Conservation (phyloP, 2,797 vertebrate genomes). For the Acanthis flammea region DNA sequence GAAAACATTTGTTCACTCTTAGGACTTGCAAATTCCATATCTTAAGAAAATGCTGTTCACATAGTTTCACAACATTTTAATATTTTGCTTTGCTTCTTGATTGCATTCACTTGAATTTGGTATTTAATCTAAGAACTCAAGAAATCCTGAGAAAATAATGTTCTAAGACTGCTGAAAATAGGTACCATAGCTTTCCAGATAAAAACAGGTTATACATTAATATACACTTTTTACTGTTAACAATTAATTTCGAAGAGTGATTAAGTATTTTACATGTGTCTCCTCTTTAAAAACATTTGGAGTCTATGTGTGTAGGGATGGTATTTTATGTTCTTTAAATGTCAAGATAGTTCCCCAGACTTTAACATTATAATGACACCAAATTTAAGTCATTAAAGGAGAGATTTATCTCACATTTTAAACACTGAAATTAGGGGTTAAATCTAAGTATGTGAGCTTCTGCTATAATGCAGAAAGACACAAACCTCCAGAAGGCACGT, state of each 20-base stretch:
- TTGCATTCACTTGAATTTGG: background rate
- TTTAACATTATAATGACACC: background rate
- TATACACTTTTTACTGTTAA: background rate
- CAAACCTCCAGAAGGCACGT: background rate
- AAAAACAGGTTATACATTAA: background rate
- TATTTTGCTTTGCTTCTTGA: slow-evolving; percentile 19
- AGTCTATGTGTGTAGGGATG: background rate
- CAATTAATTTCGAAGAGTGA: background rate
- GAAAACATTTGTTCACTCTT: background rate
- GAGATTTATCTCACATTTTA: background rate
- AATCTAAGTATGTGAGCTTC: background rate
- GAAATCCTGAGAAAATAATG: background rate
- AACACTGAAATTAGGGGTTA: background rate
- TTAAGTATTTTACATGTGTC: background rate
- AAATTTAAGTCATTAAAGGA: background rate
- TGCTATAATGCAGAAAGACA: background rate
- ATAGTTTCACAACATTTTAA: background rate
- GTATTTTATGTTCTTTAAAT: background rate
- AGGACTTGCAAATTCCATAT: background rate
- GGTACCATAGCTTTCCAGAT: background rate
- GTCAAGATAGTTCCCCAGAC: background rate
- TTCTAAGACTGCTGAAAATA: background rate
- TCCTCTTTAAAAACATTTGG: background rate
- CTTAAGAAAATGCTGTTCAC: slow-evolving; percentile 37
- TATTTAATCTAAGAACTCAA: slow-evolving; percentile 9